phyloP scores from a whole-genome alignment of 2,797 vertebrate species.

The Valencia hispanica region DNA sequence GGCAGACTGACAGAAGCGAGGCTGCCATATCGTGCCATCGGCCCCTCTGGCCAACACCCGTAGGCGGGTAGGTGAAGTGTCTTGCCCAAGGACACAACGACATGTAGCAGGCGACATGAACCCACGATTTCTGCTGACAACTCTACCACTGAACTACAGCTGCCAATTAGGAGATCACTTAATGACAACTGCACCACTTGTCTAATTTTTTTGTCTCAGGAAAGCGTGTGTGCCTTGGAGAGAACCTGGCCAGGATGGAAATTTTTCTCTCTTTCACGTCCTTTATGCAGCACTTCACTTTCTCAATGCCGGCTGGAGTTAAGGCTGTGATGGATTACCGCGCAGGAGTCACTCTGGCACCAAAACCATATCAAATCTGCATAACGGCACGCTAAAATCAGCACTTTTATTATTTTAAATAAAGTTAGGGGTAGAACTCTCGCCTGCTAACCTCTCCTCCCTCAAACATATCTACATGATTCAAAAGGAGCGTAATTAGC shows the following conservation, averaged over 20 bases:
- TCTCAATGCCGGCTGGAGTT: conserved; percentile 66
- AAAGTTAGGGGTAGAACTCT: background rate
- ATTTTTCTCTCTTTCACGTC: conserved; percentile 72
- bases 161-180: background rate
- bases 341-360: conserved; percentile 71
- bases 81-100: too few species aligned
- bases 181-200: background rate
- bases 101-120: too few species aligned
- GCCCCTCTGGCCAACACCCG: too few species aligned
- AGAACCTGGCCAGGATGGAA: conserved; percentile 78
- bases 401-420: background rate
- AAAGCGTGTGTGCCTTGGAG: conserved; percentile 79
- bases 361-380: conserved; percentile 66
- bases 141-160: too few species aligned
- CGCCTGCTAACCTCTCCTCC: background rate
- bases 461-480: background rate
- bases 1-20: too few species aligned
- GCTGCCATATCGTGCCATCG: too few species aligned
- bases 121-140: too few species aligned
- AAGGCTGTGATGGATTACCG: conserved; percentile 45
- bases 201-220: conserved; percentile 56
- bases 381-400: conserved; percentile 48
- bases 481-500: background rate
- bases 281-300: conserved; percentile 84
- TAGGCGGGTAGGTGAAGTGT: too few species aligned